These are phyloP conservation scores for Lepisosteus oculatus DNA, from an alignment of 2,113 vertebrate species.

Conservation along the genomic window DNA sequence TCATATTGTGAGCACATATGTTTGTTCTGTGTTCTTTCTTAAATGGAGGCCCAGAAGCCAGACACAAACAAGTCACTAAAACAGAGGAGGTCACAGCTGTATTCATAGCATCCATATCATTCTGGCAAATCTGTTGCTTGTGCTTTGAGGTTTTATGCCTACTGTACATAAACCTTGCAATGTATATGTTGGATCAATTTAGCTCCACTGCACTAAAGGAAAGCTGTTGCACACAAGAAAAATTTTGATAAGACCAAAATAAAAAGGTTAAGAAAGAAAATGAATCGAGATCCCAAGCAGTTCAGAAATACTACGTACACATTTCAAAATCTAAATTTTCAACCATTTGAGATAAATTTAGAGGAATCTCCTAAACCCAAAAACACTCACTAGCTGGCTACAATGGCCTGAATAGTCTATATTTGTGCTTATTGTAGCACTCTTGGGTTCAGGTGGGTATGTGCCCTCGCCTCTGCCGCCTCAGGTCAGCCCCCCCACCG, in stretches of 20 bases:
- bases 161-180: not conserved
- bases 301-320: too few species aligned
- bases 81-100: not conserved
- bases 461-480: too few species aligned
- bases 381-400: too few species aligned
- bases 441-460: too few species aligned
- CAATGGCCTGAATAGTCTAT: too few species aligned
- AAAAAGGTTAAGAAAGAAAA: not conserved
- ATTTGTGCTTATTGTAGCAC: too few species aligned
- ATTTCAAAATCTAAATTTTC: too few species aligned
- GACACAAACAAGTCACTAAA: conserved; percentile 3
- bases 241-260: not conserved
- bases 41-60: not conserved
- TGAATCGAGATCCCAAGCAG: too few species aligned
- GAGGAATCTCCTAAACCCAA: too few species aligned
- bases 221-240: not conserved
- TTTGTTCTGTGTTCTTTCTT: not conserved
- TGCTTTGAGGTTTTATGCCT: not conserved
- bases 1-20: not conserved
- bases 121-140: not conserved
- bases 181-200: not conserved
- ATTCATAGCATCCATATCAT: not conserved
- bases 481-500: too few species aligned
- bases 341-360: too few species aligned
- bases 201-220: not conserved